phyloP scores from a whole-genome alignment of 1,140 invertebrate species.

The Bombus affinis region DNA sequence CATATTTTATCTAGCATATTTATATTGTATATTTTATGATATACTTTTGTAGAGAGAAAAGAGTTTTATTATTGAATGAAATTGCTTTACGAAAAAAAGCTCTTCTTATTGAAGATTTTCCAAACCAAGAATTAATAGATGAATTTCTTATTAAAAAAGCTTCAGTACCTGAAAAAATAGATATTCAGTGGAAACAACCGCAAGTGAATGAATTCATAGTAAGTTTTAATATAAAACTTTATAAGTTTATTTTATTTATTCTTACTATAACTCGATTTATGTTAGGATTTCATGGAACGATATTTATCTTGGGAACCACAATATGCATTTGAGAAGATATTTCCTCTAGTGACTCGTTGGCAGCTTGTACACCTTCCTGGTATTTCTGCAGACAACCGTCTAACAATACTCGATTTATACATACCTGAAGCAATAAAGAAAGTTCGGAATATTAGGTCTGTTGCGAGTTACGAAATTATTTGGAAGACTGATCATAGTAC shows the following conservation, averaged over 20 bases:
- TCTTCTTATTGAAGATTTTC: conserved; percentile 85
- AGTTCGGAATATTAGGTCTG: conserved; percentile 84
- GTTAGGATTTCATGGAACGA: conserved; percentile 86
- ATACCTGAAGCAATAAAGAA: conserved; percentile 84
- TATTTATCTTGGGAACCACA: conserved; percentile 89
- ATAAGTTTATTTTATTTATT: not conserved
- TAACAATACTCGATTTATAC: conserved; percentile 70
- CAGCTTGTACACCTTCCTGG: conserved; percentile 82
- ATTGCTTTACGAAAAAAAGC: conserved; percentile 87
- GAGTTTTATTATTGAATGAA: conserved; percentile 86
- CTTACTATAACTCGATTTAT: conserved; percentile 58
- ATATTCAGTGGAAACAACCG: conserved; percentile 86
- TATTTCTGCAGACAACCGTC: conserved; percentile 59
- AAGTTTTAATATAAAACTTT: conserved; percentile 65
- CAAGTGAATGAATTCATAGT: conserved; percentile 87
- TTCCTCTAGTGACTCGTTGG: conserved; percentile 90
- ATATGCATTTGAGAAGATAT: conserved; percentile 90
- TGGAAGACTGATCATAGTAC: conserved; percentile 85
- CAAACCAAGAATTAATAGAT: conserved; percentile 88
- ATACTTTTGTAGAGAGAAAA: conserved; percentile 82
- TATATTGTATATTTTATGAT: conserved; percentile 50
- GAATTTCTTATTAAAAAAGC: conserved; percentile 87
- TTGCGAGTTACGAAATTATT: conserved; percentile 88
- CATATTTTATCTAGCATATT: not conserved
- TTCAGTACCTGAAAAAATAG: conserved; percentile 78